Evolutionary conservation across 2,797 vertebrate genomes (phyloP).

Genomic region (Acanthornis magna): DNA sequence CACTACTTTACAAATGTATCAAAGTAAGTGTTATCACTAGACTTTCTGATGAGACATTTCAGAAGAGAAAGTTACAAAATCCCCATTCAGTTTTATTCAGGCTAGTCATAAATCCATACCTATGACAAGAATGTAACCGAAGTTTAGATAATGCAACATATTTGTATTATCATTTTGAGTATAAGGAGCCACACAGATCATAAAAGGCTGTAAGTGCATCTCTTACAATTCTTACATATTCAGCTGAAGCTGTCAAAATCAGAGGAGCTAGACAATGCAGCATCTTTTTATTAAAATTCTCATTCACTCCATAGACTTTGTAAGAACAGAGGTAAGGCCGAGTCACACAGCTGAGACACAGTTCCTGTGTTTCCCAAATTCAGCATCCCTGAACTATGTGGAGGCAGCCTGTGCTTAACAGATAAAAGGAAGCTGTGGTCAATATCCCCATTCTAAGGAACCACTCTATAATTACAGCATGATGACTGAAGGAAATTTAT

Average conservation of each 20-base stretch:
- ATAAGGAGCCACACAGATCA: slow-evolving; percentile 24
- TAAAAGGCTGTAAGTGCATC: neutral
- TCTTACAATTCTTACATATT: neutral
- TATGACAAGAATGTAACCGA: neutral
- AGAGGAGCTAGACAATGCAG: neutral
- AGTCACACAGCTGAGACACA: neutral
- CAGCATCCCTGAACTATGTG: neutral
- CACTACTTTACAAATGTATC: neutral
- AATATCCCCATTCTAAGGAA: neutral
- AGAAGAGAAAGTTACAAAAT: slow-evolving; percentile 29
- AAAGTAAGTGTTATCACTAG: neutral
- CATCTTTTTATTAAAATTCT: slow-evolving; percentile 23
- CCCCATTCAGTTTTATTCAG: neutral
- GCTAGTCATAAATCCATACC: neutral
- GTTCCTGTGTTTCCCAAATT: neutral
- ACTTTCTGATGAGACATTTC: neutral
- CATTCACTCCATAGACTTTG: neutral
- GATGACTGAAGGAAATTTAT: neutral
- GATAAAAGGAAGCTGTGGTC: neutral
- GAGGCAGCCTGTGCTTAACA: neutral
- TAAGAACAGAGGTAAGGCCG: neutral
- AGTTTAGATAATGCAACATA: neutral
- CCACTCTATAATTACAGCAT: neutral
- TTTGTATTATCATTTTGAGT: neutral
- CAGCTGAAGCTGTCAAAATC: neutral